Evolutionary conservation across 2,113 vertebrate genomes (phyloP).

Genomic region (Lepus timidus): DNA sequence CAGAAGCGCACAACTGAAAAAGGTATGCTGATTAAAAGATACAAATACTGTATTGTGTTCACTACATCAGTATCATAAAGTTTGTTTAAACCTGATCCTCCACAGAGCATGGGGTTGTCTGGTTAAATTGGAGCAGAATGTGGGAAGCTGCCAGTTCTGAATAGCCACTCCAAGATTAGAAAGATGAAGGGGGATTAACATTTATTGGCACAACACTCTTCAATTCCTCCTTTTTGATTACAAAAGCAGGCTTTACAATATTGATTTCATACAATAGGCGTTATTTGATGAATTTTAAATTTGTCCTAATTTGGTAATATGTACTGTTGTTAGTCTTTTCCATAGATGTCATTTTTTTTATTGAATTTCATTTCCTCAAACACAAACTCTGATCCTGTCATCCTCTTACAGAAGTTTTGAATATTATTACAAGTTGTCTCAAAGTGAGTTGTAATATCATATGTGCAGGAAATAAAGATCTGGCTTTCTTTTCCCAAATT

Average conservation of each 20-base stretch:
- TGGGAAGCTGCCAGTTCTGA: constrained; percentile 91
- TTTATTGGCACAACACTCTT: constrained; percentile 91
- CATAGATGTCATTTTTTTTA: constrained; percentile 94
- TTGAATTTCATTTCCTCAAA: constrained; percentile 98
- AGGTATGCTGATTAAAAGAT: constrained; percentile 83
- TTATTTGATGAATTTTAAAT: constrained; percentile 86
- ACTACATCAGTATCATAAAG: constrained; percentile 26
- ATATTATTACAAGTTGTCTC: constrained; percentile 99
- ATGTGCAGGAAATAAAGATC: constrained; percentile 97
- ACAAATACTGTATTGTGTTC: constrained; percentile 78
- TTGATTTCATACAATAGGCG: constrained; percentile 89
- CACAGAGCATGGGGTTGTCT: constrained; percentile 70
- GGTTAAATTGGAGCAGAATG: constrained; percentile 72
- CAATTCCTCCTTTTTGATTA: constrained; percentile 90
- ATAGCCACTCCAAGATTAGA: constrained; percentile 88
- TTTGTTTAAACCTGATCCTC: constrained; percentile 61
- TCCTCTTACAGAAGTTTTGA: constrained; percentile 97
- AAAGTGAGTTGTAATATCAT: constrained; percentile 98
- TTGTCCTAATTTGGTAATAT: constrained; percentile 76
- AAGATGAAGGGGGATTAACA: constrained; percentile 77
- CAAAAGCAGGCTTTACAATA: constrained; percentile 93
- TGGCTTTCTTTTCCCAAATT: constrained; percentile 96
- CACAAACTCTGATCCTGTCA: constrained; percentile 97
- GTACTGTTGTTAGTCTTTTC: constrained; percentile 91
- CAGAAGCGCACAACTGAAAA: constrained; percentile 77